These are phyloP conservation scores for Netelia inedita DNA, from an alignment of 2,888 invertebrate genomes.

Conservation along the genomic window DNA sequence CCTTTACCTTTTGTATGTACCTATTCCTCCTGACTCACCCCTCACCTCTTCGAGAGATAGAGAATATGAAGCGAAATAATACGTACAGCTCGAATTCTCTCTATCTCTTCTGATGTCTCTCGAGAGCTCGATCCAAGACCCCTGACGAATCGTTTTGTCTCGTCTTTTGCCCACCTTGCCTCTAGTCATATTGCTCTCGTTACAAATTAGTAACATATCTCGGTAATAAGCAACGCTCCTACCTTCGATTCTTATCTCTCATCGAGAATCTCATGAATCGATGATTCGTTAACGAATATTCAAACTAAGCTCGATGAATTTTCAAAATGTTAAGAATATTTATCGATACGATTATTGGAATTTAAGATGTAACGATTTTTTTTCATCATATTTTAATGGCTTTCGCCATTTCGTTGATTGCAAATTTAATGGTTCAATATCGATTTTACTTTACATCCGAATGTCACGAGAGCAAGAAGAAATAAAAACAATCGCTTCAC, in stretches of 20 bases:
- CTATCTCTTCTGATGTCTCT: constrained; percentile 1
- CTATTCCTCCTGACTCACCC: background rate
- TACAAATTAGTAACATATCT: constrained; percentile 63
- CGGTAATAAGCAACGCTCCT: constrained; percentile 17
- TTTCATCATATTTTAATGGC: too few species aligned
- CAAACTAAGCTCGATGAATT: background rate
- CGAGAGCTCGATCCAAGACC: constrained; percentile 27
- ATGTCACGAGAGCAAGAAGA: background rate
- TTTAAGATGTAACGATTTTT: too few species aligned
- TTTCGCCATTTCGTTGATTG: background rate
- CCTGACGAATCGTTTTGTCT: constrained; percentile 57
- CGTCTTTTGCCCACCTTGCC: constrained; percentile 23
- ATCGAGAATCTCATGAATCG: background rate
- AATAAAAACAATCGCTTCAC: constrained; percentile 25
- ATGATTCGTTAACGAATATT: constrained; percentile 20
- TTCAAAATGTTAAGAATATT: background rate
- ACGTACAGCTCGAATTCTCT: constrained; percentile 29
- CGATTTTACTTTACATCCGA: background rate
- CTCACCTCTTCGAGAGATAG: background rate
- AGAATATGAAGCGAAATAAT: constrained; percentile 43
- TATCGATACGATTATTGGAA: background rate
- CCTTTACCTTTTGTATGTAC: background rate
- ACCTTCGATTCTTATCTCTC: background rate
- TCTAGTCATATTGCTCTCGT: constrained; percentile 56
- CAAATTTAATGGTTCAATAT: background rate